Evolutionary conservation across 2,888 invertebrate species (phyloP), one percentile per base, ranked within the genome.

Genomic region (Dusona sp.): DNA sequence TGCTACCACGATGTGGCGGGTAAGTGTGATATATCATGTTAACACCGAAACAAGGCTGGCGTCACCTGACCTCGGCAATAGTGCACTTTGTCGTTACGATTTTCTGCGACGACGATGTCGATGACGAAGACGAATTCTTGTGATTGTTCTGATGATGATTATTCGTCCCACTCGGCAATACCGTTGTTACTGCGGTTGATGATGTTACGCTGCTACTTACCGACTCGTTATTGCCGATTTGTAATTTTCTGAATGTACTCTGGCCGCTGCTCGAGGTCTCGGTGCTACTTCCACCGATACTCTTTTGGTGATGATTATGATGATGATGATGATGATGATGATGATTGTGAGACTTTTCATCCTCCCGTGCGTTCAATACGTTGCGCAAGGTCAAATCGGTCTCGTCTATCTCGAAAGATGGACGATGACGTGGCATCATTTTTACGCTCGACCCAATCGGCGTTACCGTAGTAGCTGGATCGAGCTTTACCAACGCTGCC

Each of bases 21-120:
- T 94, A 94, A 74, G 94, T 94, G 83, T 94, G 92, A 88, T 94
- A 94, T 78, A 93, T 92, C 89, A 94, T 92, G 83, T 90, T 92
- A 74, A 92, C 92, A 73, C 93, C 93, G 85, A 93, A 92, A 89
- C 93, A 93, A 86, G 94, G 92, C 83, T 94, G 94, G 93, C 94
- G 94, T 94, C 94, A 94, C 94, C 94, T 94, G 84, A 88, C 89
- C 73, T 90, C 90, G 42, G 84, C 82, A 67, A 89, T 89, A 33
- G 88, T 85, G 84, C 88, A 88, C 75, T 90, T 89, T 16, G 81
- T 73, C 65, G 79, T 73, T 42, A 64, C 85, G 65, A 85, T 87
- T 64, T 88, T 87, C 61, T 89, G 88, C 38, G 85, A 75, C 68
- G 87, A 87, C 33, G 85, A 79, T 11, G 82, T 85, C 45, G 85